Base-by-base conservation (phyloP, 2,888 invertebrate species). In the Xanthorhoe designata region DNA sequence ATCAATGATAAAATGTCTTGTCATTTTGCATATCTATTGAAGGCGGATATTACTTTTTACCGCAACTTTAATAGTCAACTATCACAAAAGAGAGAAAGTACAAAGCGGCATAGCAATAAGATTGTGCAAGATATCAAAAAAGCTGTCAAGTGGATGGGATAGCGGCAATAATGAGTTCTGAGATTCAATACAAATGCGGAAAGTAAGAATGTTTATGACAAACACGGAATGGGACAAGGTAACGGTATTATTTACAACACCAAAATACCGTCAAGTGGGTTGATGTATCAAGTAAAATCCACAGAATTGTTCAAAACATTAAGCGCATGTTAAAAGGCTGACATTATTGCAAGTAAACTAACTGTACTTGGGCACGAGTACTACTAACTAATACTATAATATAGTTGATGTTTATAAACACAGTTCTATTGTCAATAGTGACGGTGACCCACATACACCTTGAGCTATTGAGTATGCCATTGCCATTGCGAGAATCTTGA, bases 361-460 rank as follows among this genome's bases (percentile, higher is more conserved):
- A 24, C 57, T 45, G 32, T 45, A 50, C 68, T 17, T 57, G 49
- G 7, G 69, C 71, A 68, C 63, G 69, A 73, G 72, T 75, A 68
- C n/a, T n/a, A n/a, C n/a, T n/a, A n/a, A n/a, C n/a, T n/a, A n/a
- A n/a, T n/a, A n/a, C n/a, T n/a, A 67, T 72, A 68, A 63, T 32
- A 18, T 24, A 35, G 49, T 71, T 68, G 73, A 75, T 78, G 78
- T 78, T 78, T 79, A 77, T 77, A 77, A 56, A 82, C 77, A 80
- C 77, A 79, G 75, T 71, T 76, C 83, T 78, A 84, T 86, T 85
- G 85, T 85, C 78, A 80, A 82, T 82, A 83, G 61, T 66, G 70
- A 83, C 86, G 84, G 69, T 73, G 71, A 74, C 74, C 74, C 68
- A 75, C 72, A 68, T 66, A 70, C 71, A 69, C 71, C 66, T 71